Percentiles rank a stretch among this genome's conserved stretches.
phyloP scores from a whole-genome alignment of 2,797 vertebrate genomes.

The Emys orbicularis region DNA sequence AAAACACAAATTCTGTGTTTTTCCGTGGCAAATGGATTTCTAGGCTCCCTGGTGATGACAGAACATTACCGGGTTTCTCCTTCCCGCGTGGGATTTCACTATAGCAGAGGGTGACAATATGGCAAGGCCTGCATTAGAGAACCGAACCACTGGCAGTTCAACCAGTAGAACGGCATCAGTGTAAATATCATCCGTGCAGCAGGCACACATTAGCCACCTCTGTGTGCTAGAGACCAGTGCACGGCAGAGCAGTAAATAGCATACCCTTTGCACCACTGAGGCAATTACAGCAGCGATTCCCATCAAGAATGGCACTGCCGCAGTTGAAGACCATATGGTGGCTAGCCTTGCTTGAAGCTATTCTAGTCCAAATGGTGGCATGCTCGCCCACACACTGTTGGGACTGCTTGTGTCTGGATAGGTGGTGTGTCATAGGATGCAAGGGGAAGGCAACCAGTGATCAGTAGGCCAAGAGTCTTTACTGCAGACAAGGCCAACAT shows the following conservation, averaged over 20 bases:
- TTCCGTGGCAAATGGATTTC: too few relatives aligned
- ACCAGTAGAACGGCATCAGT: too few relatives aligned
- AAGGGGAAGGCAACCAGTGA: background rate
- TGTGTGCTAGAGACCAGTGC: background rate
- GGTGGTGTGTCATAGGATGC: background rate
- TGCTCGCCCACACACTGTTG: background rate
- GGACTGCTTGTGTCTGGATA: background rate
- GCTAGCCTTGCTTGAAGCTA: background rate
- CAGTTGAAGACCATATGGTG: rapidly evolving
- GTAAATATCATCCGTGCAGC: background rate
- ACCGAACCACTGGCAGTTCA: background rate
- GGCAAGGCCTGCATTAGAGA: background rate
- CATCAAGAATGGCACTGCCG: background rate
- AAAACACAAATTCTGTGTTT: too few relatives aligned
- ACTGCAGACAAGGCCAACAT: background rate
- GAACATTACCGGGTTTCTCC: background rate
- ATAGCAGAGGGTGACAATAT: background rate
- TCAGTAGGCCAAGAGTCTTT: background rate
- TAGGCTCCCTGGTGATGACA: too few relatives aligned
- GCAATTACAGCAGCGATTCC: background rate
- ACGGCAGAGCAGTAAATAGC: background rate
- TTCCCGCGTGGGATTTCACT: background rate
- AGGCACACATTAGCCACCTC: background rate
- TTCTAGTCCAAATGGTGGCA: background rate
- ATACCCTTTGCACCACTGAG: background rate